These are phyloP conservation scores for Napeogenes sylphis DNA, from an alignment of 2,888 invertebrate genomes.

Conservation along the genomic window DNA sequence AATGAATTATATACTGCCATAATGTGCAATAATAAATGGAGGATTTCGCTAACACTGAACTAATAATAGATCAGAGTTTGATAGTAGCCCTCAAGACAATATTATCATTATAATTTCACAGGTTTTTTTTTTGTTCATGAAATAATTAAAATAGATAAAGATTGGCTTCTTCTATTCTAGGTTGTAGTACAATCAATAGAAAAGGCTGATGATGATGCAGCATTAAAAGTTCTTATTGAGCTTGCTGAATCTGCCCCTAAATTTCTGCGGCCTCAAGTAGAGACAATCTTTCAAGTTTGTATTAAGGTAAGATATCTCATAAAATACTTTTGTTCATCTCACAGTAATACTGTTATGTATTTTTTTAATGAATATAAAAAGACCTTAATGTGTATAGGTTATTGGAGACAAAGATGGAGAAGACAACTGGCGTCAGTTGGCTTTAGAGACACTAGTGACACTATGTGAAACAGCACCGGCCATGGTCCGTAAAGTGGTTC, in stretches of 20 bases:
- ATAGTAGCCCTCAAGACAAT: conserved; percentile 71
- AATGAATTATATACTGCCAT: conserved; percentile 61
- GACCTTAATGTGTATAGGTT: conserved; percentile 58
- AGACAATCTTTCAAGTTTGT: conserved; percentile 90
- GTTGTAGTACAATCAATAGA: conserved; percentile 89
- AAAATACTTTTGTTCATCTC: neutral
- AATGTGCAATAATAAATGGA: conserved; percentile 64
- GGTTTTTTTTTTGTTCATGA: conserved; percentile 8
- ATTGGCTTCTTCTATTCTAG: conserved; percentile 46
- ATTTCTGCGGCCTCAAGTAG: conserved; percentile 91
- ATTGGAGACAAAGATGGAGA: conserved; percentile 83
- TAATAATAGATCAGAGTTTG: conserved; percentile 66
- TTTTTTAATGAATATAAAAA: too few species aligned
- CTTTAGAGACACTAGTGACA: conserved; percentile 91
- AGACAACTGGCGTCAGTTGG: conserved; percentile 92
- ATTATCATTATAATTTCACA: neutral
- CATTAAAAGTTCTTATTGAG: conserved; percentile 95
- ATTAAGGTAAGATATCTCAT: conserved; percentile 80
- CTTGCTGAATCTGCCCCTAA: conserved; percentile 96
- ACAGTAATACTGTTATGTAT: neutral
- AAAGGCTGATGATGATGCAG: conserved; percentile 90
- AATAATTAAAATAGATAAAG: conserved; percentile 3
- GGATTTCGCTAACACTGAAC: conserved; percentile 72
- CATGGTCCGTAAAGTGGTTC: conserved; percentile 95
- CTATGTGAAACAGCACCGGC: conserved; percentile 96